These are phyloP conservation scores for Bombus superbus DNA, from an alignment of 1,140 invertebrate species.

Conservation along the genomic window DNA sequence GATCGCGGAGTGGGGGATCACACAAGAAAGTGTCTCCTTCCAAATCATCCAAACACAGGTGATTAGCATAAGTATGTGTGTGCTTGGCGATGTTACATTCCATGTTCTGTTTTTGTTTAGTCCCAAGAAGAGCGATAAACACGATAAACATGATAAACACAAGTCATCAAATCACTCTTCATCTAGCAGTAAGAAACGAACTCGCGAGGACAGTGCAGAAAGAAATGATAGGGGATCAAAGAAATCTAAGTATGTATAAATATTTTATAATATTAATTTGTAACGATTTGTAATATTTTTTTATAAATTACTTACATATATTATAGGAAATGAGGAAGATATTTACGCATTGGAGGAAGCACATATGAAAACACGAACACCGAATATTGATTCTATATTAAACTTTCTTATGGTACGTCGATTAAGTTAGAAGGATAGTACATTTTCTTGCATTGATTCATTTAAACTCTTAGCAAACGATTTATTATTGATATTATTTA, in stretches of 20 bases:
- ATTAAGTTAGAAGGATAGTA: slow-evolving; percentile 55
- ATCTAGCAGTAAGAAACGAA: slow-evolving; percentile 86
- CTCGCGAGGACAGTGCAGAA: slow-evolving; percentile 89
- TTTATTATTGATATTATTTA: slow-evolving; percentile 24
- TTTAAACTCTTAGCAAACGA: slow-evolving; percentile 22
- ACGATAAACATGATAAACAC: slow-evolving; percentile 75
- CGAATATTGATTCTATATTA: slow-evolving; percentile 43
- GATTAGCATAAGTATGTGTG: slow-evolving; percentile 68
- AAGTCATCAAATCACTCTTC: slow-evolving; percentile 81
- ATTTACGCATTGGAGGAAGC: slow-evolving; percentile 1
- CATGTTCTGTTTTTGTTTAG: slow-evolving; percentile 67
- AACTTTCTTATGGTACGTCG: slow-evolving; percentile 55
- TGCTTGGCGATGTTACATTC: slow-evolving; percentile 44
- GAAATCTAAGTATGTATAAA: slow-evolving; percentile 85
- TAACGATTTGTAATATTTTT: background rate
- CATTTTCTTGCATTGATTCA: slow-evolving; percentile 70
- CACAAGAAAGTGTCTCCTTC: slow-evolving; percentile 84
- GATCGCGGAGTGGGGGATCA: slow-evolving; percentile 80
- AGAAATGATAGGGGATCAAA: slow-evolving; percentile 86
- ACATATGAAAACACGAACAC: slow-evolving; percentile 50
- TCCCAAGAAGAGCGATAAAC: slow-evolving; percentile 82
- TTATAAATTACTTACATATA: background rate
- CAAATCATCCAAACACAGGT: slow-evolving; percentile 83
- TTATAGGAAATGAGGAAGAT: slow-evolving; percentile 65
- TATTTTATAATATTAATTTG: background rate